Conservation (phyloP, 2,888 invertebrate species). For the Danaus chrysippus region DNA sequence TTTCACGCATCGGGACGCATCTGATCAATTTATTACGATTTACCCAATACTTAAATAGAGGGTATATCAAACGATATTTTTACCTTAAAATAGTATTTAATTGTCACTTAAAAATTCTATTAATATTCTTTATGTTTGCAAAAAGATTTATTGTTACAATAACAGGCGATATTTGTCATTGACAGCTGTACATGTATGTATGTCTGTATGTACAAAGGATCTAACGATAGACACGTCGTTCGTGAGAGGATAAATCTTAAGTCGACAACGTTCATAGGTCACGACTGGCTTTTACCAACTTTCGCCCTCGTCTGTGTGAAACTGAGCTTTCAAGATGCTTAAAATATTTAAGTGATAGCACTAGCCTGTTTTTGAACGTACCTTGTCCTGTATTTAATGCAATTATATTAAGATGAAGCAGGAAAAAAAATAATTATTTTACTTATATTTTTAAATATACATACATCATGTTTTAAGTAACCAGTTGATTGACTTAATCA, state of each 20-base stretch:
- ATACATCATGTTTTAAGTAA: no score
- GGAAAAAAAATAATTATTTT: no score
- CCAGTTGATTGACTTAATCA: no score
- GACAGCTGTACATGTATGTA: not conserved
- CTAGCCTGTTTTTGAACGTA: no score
- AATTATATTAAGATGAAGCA: no score
- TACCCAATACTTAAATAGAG: constrained; percentile 5
- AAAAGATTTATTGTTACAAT: not conserved
- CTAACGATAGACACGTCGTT: not conserved
- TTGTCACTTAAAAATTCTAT: no score
- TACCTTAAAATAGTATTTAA: not conserved
- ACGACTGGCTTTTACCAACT: constrained; percentile 4
- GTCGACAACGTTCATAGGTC: constrained; percentile 4
- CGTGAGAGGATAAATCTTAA: constrained; percentile 5
- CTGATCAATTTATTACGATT: constrained; percentile 14
- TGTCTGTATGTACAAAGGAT: not conserved
- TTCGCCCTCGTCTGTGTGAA: not conserved
- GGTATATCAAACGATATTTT: not conserved
- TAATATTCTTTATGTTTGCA: not conserved
- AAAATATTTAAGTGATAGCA: no score
- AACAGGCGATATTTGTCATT: not conserved
- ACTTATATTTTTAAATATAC: no score
- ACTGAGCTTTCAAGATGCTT: not conserved
- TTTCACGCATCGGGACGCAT: constrained; percentile 8
- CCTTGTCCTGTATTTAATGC: no score